Conservation (phyloP, 2,888 invertebrate species). For the Cantharis rustica region DNA sequence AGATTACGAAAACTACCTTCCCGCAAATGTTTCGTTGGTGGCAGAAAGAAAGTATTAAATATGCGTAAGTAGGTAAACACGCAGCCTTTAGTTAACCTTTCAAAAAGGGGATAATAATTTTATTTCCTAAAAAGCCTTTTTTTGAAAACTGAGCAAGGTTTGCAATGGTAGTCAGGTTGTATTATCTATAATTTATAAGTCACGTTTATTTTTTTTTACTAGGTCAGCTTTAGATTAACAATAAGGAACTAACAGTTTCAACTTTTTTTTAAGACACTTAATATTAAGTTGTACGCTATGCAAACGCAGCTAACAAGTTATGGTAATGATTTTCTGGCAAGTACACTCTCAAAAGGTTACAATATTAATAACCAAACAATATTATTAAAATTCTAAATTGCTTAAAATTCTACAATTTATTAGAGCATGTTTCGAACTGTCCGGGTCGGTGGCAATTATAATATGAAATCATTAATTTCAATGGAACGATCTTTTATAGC, state of each 20-base stretch:
- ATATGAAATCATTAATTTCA: not conserved
- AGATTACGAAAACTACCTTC: conserved; percentile 8
- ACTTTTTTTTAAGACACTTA: not conserved
- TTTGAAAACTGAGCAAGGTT: not conserved
- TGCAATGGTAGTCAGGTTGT: not conserved
- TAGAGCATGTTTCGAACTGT: not conserved
- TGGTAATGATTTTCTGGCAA: not conserved
- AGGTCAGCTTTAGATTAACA: not conserved
- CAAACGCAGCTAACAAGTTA: not conserved
- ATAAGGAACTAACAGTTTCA: not conserved
- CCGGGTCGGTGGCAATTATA: not conserved
- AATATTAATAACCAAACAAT: not conserved
- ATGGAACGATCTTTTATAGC: not conserved
- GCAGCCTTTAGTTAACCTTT: not conserved
- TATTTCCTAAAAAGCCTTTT: not conserved
- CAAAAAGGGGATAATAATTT: too few species aligned
- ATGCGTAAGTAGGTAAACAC: conserved; percentile 47
- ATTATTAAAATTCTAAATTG: not conserved
- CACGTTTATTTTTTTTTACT: not conserved
- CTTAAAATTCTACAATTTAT: not conserved
- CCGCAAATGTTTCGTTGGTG: conserved; percentile 42
- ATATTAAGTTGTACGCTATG: not conserved
- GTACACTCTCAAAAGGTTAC: not conserved
- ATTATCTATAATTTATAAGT: too few species aligned
- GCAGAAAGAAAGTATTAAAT: conserved; percentile 48